Base-by-base conservation (phyloP, 1,140 invertebrate genomes). In the Pentalonia nigronervosa region DNA sequence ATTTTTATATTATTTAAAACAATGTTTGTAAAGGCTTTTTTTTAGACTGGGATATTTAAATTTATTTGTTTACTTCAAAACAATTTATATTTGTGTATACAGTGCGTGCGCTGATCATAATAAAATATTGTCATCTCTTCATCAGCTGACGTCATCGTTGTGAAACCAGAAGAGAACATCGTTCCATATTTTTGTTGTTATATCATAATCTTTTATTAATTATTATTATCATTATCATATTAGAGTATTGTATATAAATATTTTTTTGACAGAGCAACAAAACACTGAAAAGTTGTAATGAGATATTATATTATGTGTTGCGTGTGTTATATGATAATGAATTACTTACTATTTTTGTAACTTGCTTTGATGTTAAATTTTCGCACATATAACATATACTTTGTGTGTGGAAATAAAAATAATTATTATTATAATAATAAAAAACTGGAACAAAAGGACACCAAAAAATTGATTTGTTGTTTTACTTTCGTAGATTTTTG, bases 221-320 rank as follows among this genome's bases (percentile, higher is more conserved):
- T 84, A 76, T n/a, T 76, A 84, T 83, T 83, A 41, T 84, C 36
- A 84, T 84, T 84, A 76, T 76, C 60, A 76, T 76, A 76, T 76
- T 76, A 76, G n/a, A 76, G 36, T 41, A 84, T 84, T 45, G 83
- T 84, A 84, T 36, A 84, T 41, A 41, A 84, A 41, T 84, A 84
- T 84, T 41, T 25, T 53, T 25, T 45, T 84, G 36, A 41, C 11
- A 84, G 21, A 84, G 21, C 8, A 84, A 45, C 83, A 30, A 34
- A 3, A 83, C 34, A 83, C 81, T 9, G 34, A 34, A 83, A 76
- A 9, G 81, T 83, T 41, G 25, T 41, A 9, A 84, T 25, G 41
- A 84, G 21, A 84, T 11, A 45, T 23, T 84, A 84, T 41, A 45
- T 41, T 41, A 41, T 25, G 83, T 84, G 21, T 41, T 84, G 83